A percentile compares a stretch with the other conserved stretches of the same genome.
Evolutionary conservation across 2,888 invertebrate genomes (phyloP).

Genomic region (Stictocephala bisonia): DNA sequence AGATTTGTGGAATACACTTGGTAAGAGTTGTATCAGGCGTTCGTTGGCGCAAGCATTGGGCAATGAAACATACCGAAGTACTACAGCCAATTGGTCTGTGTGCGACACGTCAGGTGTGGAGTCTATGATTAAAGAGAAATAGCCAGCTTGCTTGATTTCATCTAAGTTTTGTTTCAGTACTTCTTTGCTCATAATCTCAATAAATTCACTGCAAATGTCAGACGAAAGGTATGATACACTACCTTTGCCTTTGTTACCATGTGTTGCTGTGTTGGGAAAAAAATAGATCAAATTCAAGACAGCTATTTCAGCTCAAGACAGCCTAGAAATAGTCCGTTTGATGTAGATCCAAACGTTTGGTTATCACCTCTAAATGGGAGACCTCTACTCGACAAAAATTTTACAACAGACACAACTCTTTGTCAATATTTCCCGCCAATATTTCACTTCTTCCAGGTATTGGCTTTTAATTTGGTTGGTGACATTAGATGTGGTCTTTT

Average conservation of each 20-base stretch:
- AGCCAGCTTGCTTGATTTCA: conserved; percentile 32
- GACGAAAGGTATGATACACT: conserved; percentile 33
- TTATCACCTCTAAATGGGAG: conserved; percentile 12
- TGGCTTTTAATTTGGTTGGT: not conserved
- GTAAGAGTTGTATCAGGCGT: conserved; percentile 36
- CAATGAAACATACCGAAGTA: conserved; percentile 16
- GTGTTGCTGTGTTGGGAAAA: too few species aligned
- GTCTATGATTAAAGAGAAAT: conserved; percentile 35
- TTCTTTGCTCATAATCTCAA: conserved; percentile 13
- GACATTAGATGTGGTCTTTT: not conserved
- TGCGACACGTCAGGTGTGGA: conserved; percentile 42
- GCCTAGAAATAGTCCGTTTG: conserved; percentile 3
- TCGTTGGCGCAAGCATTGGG: conserved; percentile 20
- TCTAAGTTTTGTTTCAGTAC: conserved; percentile 25
- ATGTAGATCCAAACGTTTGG: conserved; percentile 13
- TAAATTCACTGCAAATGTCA: conserved; percentile 29
- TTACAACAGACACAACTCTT: not conserved
- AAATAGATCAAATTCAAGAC: too few species aligned
- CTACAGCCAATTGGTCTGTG: conserved; percentile 34
- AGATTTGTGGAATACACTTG: conserved; percentile 33
- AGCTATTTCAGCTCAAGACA: conserved; percentile 16
- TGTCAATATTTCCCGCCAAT: not conserved
- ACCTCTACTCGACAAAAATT: not conserved
- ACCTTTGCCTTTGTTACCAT: conserved; percentile 21
- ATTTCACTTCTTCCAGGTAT: not conserved